Conservation (phyloP, 2,797 vertebrate genomes). For the Ambastaia sidthimunki region DNA sequence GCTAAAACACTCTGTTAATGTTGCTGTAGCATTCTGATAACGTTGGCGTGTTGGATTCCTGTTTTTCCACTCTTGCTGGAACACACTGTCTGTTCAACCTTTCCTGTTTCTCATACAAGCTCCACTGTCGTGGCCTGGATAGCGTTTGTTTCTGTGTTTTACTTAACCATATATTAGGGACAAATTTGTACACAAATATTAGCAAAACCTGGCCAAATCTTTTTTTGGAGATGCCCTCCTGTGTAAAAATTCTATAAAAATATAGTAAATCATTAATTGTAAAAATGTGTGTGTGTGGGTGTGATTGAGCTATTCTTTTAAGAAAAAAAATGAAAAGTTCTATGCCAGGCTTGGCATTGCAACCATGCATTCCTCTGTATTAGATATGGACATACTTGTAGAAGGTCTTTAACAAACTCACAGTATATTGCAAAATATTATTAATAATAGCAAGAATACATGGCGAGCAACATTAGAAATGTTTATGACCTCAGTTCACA, state of each 20-base stretch:
- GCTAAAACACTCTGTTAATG: background rate
- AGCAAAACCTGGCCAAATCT: too few relatives aligned
- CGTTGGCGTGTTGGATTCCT: slow-evolving; percentile 52
- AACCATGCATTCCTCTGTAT: slow-evolving; percentile 52
- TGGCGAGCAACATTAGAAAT: background rate
- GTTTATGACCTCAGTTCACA: background rate
- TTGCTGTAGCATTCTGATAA: slow-evolving; percentile 17
- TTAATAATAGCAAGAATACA: background rate
- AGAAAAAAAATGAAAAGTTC: slow-evolving; percentile 10
- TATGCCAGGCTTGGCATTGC: slow-evolving; percentile 48
- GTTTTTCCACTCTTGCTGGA: slow-evolving; percentile 61
- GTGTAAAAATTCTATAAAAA: too few relatives aligned
- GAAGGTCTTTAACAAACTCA: slow-evolving; percentile 35
- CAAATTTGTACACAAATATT: too few relatives aligned
- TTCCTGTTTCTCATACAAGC: slow-evolving; percentile 60
- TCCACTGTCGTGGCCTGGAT: slow-evolving; percentile 41
- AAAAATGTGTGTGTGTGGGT: slow-evolving; percentile 6
- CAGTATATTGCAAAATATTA: slow-evolving; percentile 28
- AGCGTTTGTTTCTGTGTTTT: slow-evolving; percentile 12
- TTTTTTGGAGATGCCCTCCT: too few relatives aligned
- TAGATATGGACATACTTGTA: slow-evolving; percentile 54
- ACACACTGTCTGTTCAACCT: slow-evolving; percentile 48
- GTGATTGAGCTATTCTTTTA: background rate
- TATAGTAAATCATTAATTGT: too few relatives aligned
- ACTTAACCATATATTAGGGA: too few relatives aligned